phyloP scores from a whole-genome alignment of 2,113 vertebrate species.

The Chaenogobius annularis region DNA sequence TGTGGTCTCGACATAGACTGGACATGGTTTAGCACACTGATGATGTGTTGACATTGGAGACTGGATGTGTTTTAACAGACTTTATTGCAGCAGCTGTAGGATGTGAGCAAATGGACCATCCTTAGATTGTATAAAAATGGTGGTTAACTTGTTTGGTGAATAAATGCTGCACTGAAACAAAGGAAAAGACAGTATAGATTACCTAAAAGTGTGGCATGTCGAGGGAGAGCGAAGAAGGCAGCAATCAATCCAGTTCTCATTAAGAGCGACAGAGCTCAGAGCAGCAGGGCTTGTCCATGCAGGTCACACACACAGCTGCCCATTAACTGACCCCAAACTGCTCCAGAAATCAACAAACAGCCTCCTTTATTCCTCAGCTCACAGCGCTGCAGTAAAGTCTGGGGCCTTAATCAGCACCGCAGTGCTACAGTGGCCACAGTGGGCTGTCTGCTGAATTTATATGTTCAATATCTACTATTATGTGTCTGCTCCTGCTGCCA shows the following conservation, averaged over 20 bases:
- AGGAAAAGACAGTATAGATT: conserved; percentile 17
- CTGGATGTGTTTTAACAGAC: conserved; percentile 11
- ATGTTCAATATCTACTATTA: conserved; percentile 27
- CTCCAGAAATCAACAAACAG: not conserved
- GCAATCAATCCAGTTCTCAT: conserved; percentile 41
- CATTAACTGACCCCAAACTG: conserved; percentile 10
- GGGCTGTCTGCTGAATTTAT: conserved; percentile 30
- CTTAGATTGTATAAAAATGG: conserved; percentile 10
- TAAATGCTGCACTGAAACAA: conserved; percentile 15
- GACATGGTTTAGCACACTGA: conserved; percentile 30
- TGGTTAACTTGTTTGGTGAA: conserved; percentile 11
- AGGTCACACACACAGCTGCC: conserved; percentile 21
- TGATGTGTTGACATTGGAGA: conserved; percentile 20
- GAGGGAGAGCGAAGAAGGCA: conserved; percentile 17
- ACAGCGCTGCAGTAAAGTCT: conserved; percentile 24
- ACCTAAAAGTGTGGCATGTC: conserved; percentile 12
- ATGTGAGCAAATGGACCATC: conserved; percentile 16
- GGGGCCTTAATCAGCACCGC: conserved; percentile 22
- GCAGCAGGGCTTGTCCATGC: conserved; percentile 15
- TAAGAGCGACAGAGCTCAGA: conserved; percentile 32
- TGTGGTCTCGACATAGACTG: conserved; percentile 28
- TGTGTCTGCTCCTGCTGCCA: conserved; percentile 12
- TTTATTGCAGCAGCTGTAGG: conserved; percentile 9
- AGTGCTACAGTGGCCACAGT: conserved; percentile 11
- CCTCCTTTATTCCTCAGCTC: conserved; percentile 20